phyloP scores from a whole-genome alignment of 2,797 vertebrate species.

The Tapera naevia region DNA sequence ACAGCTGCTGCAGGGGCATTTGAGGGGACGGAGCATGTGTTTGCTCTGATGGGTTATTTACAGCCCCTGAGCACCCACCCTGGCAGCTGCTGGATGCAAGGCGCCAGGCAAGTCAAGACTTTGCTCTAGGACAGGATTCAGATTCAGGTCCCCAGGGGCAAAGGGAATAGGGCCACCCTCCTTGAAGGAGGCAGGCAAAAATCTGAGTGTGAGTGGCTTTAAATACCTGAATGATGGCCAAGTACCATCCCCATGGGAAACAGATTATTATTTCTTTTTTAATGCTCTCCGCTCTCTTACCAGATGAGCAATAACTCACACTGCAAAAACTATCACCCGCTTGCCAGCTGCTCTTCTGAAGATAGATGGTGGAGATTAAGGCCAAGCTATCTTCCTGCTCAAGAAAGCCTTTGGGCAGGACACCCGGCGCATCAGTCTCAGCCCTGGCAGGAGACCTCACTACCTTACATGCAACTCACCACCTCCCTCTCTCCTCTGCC shows the following conservation, averaged over 20 bases:
- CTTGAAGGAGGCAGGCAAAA: slow-evolving; percentile 3
- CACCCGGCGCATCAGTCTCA: neutral
- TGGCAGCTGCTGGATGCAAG: neutral
- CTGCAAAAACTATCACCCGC: slow-evolving; percentile 46
- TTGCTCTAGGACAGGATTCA: neutral
- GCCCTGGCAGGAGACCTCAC: neutral
- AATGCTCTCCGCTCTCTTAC: slow-evolving; percentile 27
- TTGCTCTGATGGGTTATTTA: neutral
- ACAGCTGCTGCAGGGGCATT: neutral
- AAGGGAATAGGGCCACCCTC: neutral
- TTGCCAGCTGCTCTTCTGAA: slow-evolving; percentile 63
- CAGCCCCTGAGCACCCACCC: neutral
- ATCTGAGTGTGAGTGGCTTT: neutral
- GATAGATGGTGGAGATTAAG: slow-evolving; percentile 58
- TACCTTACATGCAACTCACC: neutral
- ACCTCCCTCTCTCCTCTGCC: neutral
- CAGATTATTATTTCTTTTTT: neutral
- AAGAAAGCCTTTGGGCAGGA: slow-evolving; percentile 21
- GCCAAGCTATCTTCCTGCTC: slow-evolving; percentile 26
- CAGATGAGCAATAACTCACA: slow-evolving; percentile 67
- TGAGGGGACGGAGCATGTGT: neutral
- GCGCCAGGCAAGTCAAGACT: neutral
- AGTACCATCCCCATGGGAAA: slow-evolving; percentile 29
- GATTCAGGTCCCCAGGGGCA: neutral
- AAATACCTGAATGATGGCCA: slow-evolving; percentile 49